Base-by-base conservation (phyloP, 1,140 invertebrate species). In the Drosophila willistoni region DNA sequence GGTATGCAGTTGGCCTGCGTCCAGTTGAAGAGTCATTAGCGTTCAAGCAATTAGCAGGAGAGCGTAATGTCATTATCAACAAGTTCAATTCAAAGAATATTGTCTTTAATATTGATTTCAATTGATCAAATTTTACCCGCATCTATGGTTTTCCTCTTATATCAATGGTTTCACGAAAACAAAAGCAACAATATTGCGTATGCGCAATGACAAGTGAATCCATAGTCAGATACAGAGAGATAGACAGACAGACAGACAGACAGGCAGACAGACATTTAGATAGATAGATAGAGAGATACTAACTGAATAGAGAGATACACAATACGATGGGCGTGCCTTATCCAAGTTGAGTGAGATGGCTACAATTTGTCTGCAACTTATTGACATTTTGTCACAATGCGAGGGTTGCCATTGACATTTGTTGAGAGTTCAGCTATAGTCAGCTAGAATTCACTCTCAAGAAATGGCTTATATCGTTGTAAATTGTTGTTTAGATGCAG, bases 351-450 rank as follows among this genome's bases (percentile, higher is more conserved):
- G 75, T 36, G 72, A 76, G 83, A 86, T 75, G 73, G 71, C 67
- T 66, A 47, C 70, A 77, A 34, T 77, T 78, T 71, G 84, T 78
- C 84, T 87, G 84, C 84, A 87, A 84, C 80, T 78, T 87, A 87
- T 87, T 87, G 84, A 87, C 71, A 87, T 87, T 89, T 89, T 81
- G 44, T 9, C 22, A 3, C 36, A 39, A 5, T 13, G 13, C 62
- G 55, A 36, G 72, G 83, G 79, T 64, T 9, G 69, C 12, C 33
- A 63, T 13, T 44, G 14, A 68, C 65, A 14, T 79, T 83, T 12
- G 36, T 5, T 7, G 33, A 44, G 10, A 4, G 19, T 19, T 9
- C 22, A 2, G 1, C 1, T 19, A 1, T 19, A 19, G 19, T 19
- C 19, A 19, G n/a, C n/a, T n/a, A n/a, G n/a, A n/a, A n/a, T n/a